These are phyloP conservation scores for Hypomecis punctinalis DNA, from an alignment of 2,888 invertebrate genomes.

Conservation along the genomic window DNA sequence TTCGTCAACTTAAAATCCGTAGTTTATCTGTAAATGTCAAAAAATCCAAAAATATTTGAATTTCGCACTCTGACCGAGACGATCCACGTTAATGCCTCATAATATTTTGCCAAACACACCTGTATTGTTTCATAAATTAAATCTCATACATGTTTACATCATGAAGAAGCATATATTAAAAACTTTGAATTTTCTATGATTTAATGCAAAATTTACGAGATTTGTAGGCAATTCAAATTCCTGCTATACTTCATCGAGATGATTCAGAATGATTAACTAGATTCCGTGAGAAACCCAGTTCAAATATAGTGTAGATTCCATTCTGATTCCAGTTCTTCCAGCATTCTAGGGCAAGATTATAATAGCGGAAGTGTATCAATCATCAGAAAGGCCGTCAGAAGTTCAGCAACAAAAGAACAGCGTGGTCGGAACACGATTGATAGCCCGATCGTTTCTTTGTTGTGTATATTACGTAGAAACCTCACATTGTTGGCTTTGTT, in stretches of 20 bases:
- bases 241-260: conserved; percentile 6
- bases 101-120: no score
- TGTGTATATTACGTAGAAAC: conserved; percentile 13
- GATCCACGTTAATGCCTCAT: no score
- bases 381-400: conserved; percentile 7
- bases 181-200: no score
- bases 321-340: conserved; percentile 1
- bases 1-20: no score
- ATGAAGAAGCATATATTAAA: no score
- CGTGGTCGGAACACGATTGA: conserved; percentile 14
- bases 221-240: conserved; percentile 19
- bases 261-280: conserved; percentile 20
- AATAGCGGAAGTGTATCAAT: conserved; percentile 12
- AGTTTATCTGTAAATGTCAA: no score
- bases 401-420: conserved; percentile 13
- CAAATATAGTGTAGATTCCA: conserved; percentile 9
- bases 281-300: conserved; percentile 9
- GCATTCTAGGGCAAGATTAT: conserved; percentile 8
- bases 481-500: conserved; percentile 14
- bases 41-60: no score
- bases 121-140: no score
- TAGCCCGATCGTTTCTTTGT: conserved; percentile 3
- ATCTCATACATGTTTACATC: no score
- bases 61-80: no score
- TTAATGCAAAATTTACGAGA: background rate